phyloP scores from a whole-genome alignment of 1,140 invertebrate species.

The Eciton burchellii region DNA sequence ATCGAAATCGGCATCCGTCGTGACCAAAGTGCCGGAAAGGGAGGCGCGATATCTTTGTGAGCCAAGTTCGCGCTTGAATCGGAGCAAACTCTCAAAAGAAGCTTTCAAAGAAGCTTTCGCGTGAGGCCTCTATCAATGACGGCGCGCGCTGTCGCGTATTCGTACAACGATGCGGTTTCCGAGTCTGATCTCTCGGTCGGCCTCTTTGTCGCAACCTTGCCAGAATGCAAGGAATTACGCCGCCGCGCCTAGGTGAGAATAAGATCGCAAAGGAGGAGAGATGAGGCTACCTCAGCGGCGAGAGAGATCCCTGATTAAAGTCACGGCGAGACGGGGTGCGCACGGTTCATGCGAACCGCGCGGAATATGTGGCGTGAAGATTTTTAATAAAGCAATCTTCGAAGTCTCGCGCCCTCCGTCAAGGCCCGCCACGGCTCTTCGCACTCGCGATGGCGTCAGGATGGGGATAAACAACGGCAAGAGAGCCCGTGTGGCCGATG shows the following conservation, averaged over 20 bases:
- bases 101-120: constrained; percentile 59
- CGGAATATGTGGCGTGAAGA: constrained; percentile 26
- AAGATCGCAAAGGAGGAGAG: constrained; percentile 57
- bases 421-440: background rate
- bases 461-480: too few species aligned
- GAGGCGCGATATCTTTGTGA: constrained; percentile 16
- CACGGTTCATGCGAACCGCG: constrained; percentile 17
- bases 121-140: constrained; percentile 59
- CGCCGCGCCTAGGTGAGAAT: constrained; percentile 61
- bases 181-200: constrained; percentile 14
- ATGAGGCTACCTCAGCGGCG: constrained; percentile 69
- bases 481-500: too few species aligned
- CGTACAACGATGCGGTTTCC: constrained; percentile 49
- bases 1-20: background rate
- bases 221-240: constrained; percentile 62
- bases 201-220: constrained; percentile 26
- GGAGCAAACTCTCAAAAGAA: constrained; percentile 24
- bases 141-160: constrained; percentile 21
- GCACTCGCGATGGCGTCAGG: background rate
- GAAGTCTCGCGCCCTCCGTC: background rate
- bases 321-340: constrained; percentile 8
- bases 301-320: constrained; percentile 74
- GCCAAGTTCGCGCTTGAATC: constrained; percentile 19
- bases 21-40: background rate
- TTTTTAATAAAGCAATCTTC: constrained; percentile 44